Base-by-base conservation (phyloP, 2,113 vertebrate species). In the Oryzias javanicus region DNA sequence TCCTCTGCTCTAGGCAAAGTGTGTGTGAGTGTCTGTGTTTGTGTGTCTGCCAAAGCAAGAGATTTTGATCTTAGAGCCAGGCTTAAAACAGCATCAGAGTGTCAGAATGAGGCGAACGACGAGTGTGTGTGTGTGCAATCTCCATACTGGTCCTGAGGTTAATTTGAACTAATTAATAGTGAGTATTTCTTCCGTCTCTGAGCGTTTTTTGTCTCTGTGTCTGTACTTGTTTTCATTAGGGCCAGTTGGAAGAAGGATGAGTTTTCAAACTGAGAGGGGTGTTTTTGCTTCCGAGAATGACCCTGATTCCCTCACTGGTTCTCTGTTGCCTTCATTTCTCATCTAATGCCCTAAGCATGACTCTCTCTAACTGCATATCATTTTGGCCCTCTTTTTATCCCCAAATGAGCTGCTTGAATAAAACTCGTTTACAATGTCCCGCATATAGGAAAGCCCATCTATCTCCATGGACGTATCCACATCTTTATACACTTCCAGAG, bases 41-140 rank as follows among this genome's bases (percentile, higher is more conserved):
- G 47, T 22, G 50, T 58, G 55, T 72, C 41, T 79, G 78, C 69
- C 66, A 83, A 78, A 81, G 68, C 77, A 51, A 58, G 52, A 82
- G 83, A 86, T 84, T 84, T 80, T 84, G 86, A 88, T 88, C 81
- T 88, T 67, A 72, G 75, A 87, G 78, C 81, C 84, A 82, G 85
- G 81, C 79, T 82, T 81, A 77, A 74, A 86, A 79, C 78, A 79
- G 76, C 78, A 79, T 80, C 79, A 79, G 73, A 73, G 72, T 82
- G 76, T 86, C 79, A 84, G 78, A 81, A 79, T 62, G 68, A 71
- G 67, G 70, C 29, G 3, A 40, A 63, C 41, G 65, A 69, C 65
- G 57, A 73, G 68, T 63, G 58, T 54, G 18, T 64, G 55, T 49
- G 29, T 50, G 27, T 59, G 15, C 68, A 22, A 54, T 12, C 72